A percentile compares a stretch with the other conserved stretches of the same genome.
Evolutionary conservation across 2,113 vertebrate genomes (phyloP).

Genomic region (Numida meleagris): DNA sequence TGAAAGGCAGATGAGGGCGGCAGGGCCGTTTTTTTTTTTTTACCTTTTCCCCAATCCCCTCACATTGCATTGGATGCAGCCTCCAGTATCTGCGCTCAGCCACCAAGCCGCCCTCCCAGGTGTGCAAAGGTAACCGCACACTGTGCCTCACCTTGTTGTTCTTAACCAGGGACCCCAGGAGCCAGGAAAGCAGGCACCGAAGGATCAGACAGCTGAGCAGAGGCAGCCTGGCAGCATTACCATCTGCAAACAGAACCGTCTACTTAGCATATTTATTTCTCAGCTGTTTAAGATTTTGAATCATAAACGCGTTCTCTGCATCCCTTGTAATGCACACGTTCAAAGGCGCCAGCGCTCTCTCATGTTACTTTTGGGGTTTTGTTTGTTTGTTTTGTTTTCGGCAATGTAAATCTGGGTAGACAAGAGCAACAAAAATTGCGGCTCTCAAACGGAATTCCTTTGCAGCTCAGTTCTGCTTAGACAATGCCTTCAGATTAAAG

Average conservation of each 20-base stretch:
- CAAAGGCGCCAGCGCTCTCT: background rate
- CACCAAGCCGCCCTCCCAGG: background rate
- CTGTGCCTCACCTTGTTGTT: constrained; percentile 44
- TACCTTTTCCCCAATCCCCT: background rate
- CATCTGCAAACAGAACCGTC: constrained; percentile 66
- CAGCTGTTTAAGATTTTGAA: constrained; percentile 50
- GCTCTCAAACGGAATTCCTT: constrained; percentile 36
- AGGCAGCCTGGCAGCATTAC: constrained; percentile 55
- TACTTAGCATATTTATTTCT: constrained; percentile 67
- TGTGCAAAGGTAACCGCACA: constrained; percentile 21
- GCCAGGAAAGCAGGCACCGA: constrained; percentile 30
- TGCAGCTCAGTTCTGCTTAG: constrained; percentile 35
- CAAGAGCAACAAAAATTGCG: constrained; percentile 37
- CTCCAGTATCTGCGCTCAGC: constrained; percentile 7
- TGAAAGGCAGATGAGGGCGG: background rate
- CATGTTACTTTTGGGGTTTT: background rate
- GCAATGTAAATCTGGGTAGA: constrained; percentile 48
- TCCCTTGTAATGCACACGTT: background rate
- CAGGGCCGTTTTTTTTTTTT: background rate
- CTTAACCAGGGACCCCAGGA: constrained; percentile 52
- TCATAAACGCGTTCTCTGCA: constrained; percentile 24
- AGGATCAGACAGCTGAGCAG: constrained; percentile 64
- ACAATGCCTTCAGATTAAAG: constrained; percentile 23
- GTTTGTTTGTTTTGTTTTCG: constrained; percentile 63
- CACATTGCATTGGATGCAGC: background rate